Base-by-base conservation (phyloP, 2,888 invertebrate genomes). In the Emmelina monodactyla region DNA sequence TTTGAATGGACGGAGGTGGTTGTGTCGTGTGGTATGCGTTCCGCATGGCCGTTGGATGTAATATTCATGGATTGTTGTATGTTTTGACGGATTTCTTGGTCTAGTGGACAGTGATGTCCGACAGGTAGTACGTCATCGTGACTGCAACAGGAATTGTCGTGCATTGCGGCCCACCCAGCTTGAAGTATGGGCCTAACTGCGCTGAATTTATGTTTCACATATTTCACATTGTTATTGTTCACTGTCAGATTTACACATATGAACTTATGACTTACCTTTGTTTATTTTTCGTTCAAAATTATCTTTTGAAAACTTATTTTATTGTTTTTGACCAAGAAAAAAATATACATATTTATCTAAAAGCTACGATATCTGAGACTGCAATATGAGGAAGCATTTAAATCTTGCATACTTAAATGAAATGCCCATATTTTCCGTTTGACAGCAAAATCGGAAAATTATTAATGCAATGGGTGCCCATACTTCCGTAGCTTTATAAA, bases 121-220 rank as follows among this genome's bases (percentile, higher is more conserved):
- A 54, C 61, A 58, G 64, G 58, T 57, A 25, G 57, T 65, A 63
- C 56, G 62, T 66, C 64, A 61, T 61, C 63, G 63, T 66, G 65
- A 63, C 64, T 62, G 14, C 62, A n/a, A 25, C 11, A 25, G 25
- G 11, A 25, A n/a, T n/a, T 25, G 25, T 25, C 25, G 25, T 25
- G 25, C 11, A 3, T 9, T 25, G 25, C 3, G 6, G 25, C 9
- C 25, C 25, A 25, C 25, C 25, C 25, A 19, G 25, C n/a, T 4
- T 7, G 9, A 10, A n/a, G 25, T 11, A 25, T 11, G 25, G 9
- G 25, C n/a, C 25, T 11, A 25, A 25, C 25, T 10, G 25, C n/a
- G 11, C 25, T 25, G 25, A 10, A 9, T n/a, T n/a, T 9, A 19
- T 19, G 19, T 19, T 6, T 6, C 9, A 19, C 9, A 19, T 19